A percentile compares a stretch with the other conserved stretches of the same genome.
phyloP scores from a whole-genome alignment of 2,888 invertebrate species.

The Cerastis rubricosa region DNA sequence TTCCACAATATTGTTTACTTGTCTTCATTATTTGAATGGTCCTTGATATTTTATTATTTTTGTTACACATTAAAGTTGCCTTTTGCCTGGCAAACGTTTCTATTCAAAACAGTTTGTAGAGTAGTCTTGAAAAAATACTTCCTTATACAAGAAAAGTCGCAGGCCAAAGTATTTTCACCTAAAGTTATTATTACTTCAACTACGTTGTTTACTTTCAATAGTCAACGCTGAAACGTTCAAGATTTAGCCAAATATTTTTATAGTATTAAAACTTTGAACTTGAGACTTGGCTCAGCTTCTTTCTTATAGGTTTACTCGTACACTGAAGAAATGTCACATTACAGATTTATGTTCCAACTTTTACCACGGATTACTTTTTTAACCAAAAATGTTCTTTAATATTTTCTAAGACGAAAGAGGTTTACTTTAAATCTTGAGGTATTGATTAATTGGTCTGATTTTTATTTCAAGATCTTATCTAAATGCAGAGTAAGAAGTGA shows the following conservation, averaged over 20 bases:
- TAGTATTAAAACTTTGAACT: conserved; percentile 20
- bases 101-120: not conserved
- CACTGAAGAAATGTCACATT: not conserved
- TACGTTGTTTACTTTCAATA: conserved; percentile 37
- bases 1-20: not conserved
- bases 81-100: not conserved
- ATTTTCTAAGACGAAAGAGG: not conserved
- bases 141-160: not conserved
- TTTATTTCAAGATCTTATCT: not conserved
- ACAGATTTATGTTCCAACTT: conserved; percentile 24
- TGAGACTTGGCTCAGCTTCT: not conserved
- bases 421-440: not conserved
- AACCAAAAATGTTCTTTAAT: not conserved
- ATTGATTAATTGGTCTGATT: not conserved
- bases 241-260: conserved; percentile 38
- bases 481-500: too few relatives aligned
- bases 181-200: conserved; percentile 6
- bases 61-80: not conserved
- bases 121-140: not conserved
- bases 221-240: conserved; percentile 11
- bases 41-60: not conserved
- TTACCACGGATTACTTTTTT: not conserved
- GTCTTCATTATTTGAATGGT: not conserved
- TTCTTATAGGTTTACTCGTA: conserved; percentile 26
- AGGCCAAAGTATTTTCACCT: not conserved